Percentiles rank a stretch among this genome's conserved stretches.
Evolutionary conservation across 2,113 vertebrate genomes (phyloP).

Genomic region (Ptilonorhynchus violaceus): DNA sequence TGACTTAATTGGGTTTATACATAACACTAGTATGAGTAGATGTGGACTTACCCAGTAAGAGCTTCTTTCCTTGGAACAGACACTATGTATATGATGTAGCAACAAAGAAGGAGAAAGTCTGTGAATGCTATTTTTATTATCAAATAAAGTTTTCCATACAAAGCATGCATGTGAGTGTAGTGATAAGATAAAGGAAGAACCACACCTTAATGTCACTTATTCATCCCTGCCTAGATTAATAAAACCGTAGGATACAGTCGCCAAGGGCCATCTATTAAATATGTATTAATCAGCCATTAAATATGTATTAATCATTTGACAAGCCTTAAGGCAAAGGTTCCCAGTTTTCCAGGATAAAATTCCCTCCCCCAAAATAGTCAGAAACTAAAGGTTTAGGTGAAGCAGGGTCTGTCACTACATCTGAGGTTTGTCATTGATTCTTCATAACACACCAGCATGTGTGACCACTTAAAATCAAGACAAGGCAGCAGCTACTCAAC

Average conservation of each 20-base stretch:
- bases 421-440: background rate
- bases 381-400: background rate
- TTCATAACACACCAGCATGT: background rate
- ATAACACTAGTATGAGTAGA: constrained; percentile 89
- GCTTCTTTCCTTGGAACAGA: constrained; percentile 89
- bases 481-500: background rate
- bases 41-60: constrained; percentile 84
- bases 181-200: constrained; percentile 56
- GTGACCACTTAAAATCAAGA: background rate
- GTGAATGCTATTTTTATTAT: constrained; percentile 98
- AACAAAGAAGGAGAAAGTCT: constrained; percentile 88
- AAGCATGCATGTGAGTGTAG: constrained; percentile 72
- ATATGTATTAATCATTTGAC: background rate
- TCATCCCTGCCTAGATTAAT: constrained; percentile 10
- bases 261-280: background rate
- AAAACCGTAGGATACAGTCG: background rate
- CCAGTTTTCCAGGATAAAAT: background rate
- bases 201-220: background rate
- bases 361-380: background rate
- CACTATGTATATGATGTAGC: constrained; percentile 91
- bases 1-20: constrained; percentile 88
- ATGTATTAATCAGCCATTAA: background rate
- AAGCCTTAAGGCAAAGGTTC: background rate
- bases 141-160: constrained; percentile 97
- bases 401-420: background rate